Evolutionary conservation across 1,140 invertebrate genomes (phyloP), one percentile per base, ranked within the genome.

Genomic region (Papilio aristodemus): DNA sequence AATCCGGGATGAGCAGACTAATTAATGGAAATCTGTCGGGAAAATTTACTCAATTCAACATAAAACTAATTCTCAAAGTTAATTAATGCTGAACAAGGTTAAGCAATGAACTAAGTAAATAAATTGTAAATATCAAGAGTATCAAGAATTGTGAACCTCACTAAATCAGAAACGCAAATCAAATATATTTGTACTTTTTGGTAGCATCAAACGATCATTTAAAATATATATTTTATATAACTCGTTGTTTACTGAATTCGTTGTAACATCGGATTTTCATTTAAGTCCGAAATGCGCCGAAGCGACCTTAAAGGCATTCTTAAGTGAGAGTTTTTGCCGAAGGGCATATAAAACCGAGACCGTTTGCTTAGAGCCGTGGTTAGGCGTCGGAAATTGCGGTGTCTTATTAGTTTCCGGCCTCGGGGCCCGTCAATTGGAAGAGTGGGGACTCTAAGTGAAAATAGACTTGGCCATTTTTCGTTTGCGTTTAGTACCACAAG

Each of bases 391-490:
- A 86, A 84, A 86, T 87, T 86, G 84, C 84, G 80, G 79, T 50
- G 72, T 69, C 81, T 86, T 84, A 85, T 85, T 84, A 85, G 81
- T 77, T 84, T 86, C 84, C 81, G 80, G 81, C 70, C 69, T 75
- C 67, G 71, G 75, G 70, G 73, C 57, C 38, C 32, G 74, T 74
- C 80, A 79, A 85, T 85, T 81, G 82, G 76, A 71, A 75, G 71
- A 73, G 72, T 67, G 64, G 73, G 70, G 74, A 63, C 69, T 75
- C 80, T 75, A 76, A 70, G 78, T 76, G 79, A 83, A 80, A 84
- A 84, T 81, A 67, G 71, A 77, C 75, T 81, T 67, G 73, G 59
- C 68, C 75, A 75, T 77, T 81, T 75, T 73, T 77, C 69, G 76
- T 69, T 79, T 73, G 71, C 71, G 63, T 68, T 60, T 14, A 46